These are phyloP conservation scores for Probaryconus sp. DNA, from an alignment of 1,140 invertebrate species.

Conservation along the genomic window DNA sequence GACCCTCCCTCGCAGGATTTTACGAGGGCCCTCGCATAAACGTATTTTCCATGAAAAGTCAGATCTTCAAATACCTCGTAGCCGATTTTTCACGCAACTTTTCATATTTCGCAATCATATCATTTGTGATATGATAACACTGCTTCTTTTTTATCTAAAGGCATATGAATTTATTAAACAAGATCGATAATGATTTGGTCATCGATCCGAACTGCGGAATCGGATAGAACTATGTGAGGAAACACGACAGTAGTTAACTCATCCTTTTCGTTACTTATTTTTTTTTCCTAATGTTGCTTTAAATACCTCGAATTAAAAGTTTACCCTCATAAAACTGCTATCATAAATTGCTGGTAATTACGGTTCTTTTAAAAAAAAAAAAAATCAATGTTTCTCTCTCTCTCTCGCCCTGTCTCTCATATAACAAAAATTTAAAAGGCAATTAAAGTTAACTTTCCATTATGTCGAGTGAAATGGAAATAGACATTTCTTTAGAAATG, in stretches of 20 bases:
- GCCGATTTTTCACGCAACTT: slow-evolving; percentile 31
- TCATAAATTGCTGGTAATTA: slow-evolving; percentile 48
- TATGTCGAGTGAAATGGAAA: too few relatives aligned
- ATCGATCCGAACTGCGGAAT: too few relatives aligned
- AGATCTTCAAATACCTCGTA: slow-evolving; percentile 53
- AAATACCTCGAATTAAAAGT: slow-evolving; percentile 52
- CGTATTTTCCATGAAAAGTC: slow-evolving; percentile 57
- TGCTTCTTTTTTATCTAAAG: too few relatives aligned
- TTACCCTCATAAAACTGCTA: slow-evolving; percentile 50
- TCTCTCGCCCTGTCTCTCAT: too few relatives aligned
- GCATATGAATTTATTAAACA: too few relatives aligned
- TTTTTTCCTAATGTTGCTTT: slow-evolving; percentile 45
- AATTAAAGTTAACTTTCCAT: too few relatives aligned
- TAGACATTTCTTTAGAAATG: too few relatives aligned
- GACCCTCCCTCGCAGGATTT: slow-evolving; percentile 46
- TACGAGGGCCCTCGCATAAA: slow-evolving; percentile 53
- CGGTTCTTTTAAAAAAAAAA: slow-evolving; percentile 24
- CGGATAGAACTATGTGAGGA: too few relatives aligned
- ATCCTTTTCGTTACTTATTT: slow-evolving; percentile 33
- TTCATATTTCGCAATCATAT: too few relatives aligned
- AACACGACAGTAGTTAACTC: slow-evolving; percentile 52
- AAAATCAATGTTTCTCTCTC: slow-evolving; percentile 20
- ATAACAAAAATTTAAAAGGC: too few relatives aligned
- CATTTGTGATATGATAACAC: too few relatives aligned
- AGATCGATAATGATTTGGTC: too few relatives aligned